Evolutionary conservation across 2,113 vertebrate species (phyloP), one percentile per base, ranked within the genome.

Genomic region (Fregata magnificens): DNA sequence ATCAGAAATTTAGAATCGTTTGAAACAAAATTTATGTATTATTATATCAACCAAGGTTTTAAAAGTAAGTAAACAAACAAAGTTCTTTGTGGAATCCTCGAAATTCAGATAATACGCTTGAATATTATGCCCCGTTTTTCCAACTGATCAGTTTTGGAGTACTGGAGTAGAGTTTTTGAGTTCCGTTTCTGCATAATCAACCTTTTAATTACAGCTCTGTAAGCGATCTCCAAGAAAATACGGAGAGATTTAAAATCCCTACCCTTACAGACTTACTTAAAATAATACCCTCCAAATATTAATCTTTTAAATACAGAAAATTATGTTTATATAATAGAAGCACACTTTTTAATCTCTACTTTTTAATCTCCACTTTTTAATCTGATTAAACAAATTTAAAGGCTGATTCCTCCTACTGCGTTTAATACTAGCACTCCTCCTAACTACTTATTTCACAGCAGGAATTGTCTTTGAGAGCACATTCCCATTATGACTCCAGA

Each of bases 321-420:
- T 93, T 55, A 96, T 90, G 61, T 47, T 93, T 81, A 55, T 28
- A 73, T 72, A 97, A 91, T 19, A 73, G 90, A 81, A 91, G 85
- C 20, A 74, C 72, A 78, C 79, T 87, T 96, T 95, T 96, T 96
- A 98, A 98, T 98, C 97, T 98, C 96, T 84, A 22, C 59, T 95
- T 97, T 97, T 97, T 98, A 98, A 96, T 97, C 96, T 98, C 74
- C 86, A 92, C 56, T 96, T 97, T 96, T 97, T 96, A 98, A 96
- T 98, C 96, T 98, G 98, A 98, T 98, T 98, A 98, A 98, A 98
- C 78, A 97, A 93, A 97, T 97, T 88, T 93, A 93, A 94, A 95
- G 93, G 85, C 94, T 95, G 94, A 97, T 97, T 98, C 96, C 78
- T 97, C 97, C 96, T 71, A 96, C 97, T 93, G 97, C 0, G 42